Percentiles rank a stretch among this genome's conserved stretches.
Evolutionary conservation across 2,888 invertebrate genomes (phyloP).

Genomic region (Stegophylla sp.): DNA sequence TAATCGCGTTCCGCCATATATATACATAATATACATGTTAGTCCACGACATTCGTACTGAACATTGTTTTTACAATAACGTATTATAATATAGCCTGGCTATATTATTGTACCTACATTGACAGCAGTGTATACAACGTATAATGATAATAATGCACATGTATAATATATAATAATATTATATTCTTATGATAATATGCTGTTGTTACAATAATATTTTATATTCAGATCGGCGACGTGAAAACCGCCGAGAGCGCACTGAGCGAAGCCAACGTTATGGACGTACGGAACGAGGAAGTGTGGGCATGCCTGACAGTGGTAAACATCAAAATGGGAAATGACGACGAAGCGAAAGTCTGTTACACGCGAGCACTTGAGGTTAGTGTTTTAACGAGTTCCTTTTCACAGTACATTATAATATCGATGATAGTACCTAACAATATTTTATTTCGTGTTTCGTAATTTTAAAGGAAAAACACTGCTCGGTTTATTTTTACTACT

Average conservation of each 20-base stretch:
- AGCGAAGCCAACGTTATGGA: constrained; percentile 40
- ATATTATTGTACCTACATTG: too few relatives aligned
- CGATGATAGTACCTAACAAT: too few relatives aligned
- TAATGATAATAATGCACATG: too few relatives aligned
- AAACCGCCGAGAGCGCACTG: constrained; percentile 21
- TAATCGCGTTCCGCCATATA: background rate
- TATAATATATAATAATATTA: background rate
- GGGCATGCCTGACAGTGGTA: constrained; percentile 30
- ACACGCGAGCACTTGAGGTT: constrained; percentile 29
- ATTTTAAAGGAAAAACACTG: too few relatives aligned
- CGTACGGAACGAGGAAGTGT: constrained; percentile 40
- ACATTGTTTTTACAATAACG: background rate
- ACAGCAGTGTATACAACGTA: too few relatives aligned
- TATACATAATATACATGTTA: background rate
- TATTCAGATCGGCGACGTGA: constrained; percentile 35
- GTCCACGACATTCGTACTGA: background rate
- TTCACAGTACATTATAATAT: too few relatives aligned
- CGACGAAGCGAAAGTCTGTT: constrained; percentile 37
- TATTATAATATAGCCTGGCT: too few relatives aligned
- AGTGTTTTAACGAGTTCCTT: too few relatives aligned
- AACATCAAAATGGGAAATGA: constrained; percentile 41
- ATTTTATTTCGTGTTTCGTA: too few relatives aligned
- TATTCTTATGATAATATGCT: background rate
- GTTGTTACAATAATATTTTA: background rate
- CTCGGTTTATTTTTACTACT: too few relatives aligned